A percentile compares a stretch with the other conserved stretches of the same genome.
phyloP scores from a whole-genome alignment of 2,888 invertebrate genomes.

The Clistopyga incitator region DNA sequence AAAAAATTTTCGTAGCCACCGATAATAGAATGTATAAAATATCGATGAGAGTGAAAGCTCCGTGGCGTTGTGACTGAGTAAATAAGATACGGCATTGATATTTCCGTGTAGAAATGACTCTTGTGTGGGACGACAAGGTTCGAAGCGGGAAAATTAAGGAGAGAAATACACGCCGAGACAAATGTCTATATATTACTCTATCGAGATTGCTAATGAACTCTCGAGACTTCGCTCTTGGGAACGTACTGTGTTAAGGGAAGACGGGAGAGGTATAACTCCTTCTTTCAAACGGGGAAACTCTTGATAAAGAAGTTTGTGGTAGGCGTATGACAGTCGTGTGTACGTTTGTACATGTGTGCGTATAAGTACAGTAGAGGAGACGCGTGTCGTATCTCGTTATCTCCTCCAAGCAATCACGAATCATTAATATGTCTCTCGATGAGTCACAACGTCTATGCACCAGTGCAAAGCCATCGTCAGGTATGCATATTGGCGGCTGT shows the following conservation, averaged over 20 bases:
- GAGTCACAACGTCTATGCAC: constrained; percentile 23
- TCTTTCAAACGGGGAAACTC: constrained; percentile 5
- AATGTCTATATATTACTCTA: constrained; percentile 24
- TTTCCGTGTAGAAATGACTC: constrained; percentile 30
- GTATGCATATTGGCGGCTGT: background rate
- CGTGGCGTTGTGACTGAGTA: background rate
- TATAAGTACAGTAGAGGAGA: constrained; percentile 8
- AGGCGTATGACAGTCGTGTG: constrained; percentile 17
- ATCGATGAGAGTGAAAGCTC: constrained; percentile 33
- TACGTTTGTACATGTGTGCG: background rate
- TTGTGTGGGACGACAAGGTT: constrained; percentile 23
- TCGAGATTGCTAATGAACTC: constrained; percentile 45
- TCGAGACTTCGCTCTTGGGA: constrained; percentile 11
- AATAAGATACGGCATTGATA: constrained; percentile 21
- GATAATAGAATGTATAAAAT: constrained; percentile 21
- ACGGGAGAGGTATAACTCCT: constrained; percentile 26
- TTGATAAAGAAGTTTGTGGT: constrained; percentile 42
- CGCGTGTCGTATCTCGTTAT: constrained; percentile 42
- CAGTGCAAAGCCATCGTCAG: constrained; percentile 8
- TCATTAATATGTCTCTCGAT: constrained; percentile 44
- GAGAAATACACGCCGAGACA: background rate
- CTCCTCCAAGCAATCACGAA: constrained; percentile 40
- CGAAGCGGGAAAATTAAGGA: constrained; percentile 4
- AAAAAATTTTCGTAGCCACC: background rate
- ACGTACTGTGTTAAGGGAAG: background rate